phyloP scores from a whole-genome alignment of 2,797 vertebrate species.

The Benthosema pterotum region DNA sequence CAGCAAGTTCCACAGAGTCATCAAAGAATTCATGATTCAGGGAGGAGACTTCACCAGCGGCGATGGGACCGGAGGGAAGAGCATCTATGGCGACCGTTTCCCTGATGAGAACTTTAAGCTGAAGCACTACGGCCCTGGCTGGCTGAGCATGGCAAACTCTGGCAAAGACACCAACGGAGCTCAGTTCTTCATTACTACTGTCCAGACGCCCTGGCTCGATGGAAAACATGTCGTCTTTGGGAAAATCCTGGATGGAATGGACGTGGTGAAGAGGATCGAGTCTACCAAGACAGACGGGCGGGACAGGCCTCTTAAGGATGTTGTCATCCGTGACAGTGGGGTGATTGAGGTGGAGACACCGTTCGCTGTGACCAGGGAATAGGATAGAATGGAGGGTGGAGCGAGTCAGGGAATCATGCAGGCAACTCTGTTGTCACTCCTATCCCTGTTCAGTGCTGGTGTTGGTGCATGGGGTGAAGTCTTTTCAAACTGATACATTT shows the following conservation, averaged over 20 bases:
- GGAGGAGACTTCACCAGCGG: constrained; percentile 97
- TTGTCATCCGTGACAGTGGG: constrained; percentile 84
- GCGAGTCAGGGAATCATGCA: constrained; percentile 4
- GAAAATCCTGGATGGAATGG: constrained; percentile 94
- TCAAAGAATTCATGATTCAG: constrained; percentile 99
- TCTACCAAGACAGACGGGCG: constrained; percentile 87
- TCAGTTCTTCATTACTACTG: constrained; percentile 98
- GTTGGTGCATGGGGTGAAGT: constrained; percentile 9
- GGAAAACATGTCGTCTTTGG: constrained; percentile 97
- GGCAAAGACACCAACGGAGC: constrained; percentile 98
- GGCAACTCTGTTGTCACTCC: constrained; percentile 37
- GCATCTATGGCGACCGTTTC: constrained; percentile 96
- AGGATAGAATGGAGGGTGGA: constrained; percentile 29
- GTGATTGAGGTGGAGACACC: constrained; percentile 93
- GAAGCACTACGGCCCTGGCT: constrained; percentile 92
- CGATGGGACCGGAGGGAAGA: constrained; percentile 96
- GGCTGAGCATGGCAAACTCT: constrained; percentile 98
- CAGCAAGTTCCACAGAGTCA: constrained; percentile 97
- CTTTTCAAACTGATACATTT: no score
- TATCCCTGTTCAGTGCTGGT: constrained; percentile 16
- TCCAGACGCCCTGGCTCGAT: constrained; percentile 90
- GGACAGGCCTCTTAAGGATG: constrained; percentile 93
- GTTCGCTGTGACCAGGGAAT: constrained; percentile 92
- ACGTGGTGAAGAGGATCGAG: constrained; percentile 90
- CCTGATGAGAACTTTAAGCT: constrained; percentile 99